phyloP scores from a whole-genome alignment of 2,888 invertebrate genomes.

The Osedax frankpressi region DNA sequence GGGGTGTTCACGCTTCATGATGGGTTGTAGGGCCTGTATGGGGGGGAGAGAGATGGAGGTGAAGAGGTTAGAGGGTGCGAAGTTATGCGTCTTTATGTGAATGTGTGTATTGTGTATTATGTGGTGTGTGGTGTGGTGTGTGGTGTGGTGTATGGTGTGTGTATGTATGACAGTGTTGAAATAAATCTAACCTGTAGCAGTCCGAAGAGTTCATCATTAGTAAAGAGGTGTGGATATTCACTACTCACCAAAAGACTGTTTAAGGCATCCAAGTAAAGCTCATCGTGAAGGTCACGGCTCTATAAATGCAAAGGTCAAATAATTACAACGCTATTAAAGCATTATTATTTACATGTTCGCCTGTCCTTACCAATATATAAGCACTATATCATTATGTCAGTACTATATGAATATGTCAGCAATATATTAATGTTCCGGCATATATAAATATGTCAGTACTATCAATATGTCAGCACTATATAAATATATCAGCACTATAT shows the following conservation, averaged over 20 bases:
- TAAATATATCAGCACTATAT: too few species aligned
- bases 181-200: conserved; percentile 34
- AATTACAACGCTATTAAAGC: background rate
- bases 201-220: conserved; percentile 46
- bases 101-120: background rate
- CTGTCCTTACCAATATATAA: too few species aligned
- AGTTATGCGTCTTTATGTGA: background rate
- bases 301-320: conserved; percentile 23
- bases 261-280: conserved; percentile 43
- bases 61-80: background rate
- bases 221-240: conserved; percentile 45
- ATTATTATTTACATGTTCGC: background rate
- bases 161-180: background rate
- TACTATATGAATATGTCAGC: too few species aligned
- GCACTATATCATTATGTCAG: too few species aligned
- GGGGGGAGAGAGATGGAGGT: background rate
- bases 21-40: conserved; percentile 28
- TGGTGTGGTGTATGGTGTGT: background rate
- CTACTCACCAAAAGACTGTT: conserved; percentile 44
- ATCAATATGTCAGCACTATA: too few species aligned
- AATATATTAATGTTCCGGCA: too few species aligned
- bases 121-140: background rate
- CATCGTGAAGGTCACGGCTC: conserved; percentile 41
- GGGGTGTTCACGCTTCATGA: conserved; percentile 40
- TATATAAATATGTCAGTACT: too few species aligned